Conservation (phyloP, 2,888 invertebrate species). For the Isotomurus palustris region DNA sequence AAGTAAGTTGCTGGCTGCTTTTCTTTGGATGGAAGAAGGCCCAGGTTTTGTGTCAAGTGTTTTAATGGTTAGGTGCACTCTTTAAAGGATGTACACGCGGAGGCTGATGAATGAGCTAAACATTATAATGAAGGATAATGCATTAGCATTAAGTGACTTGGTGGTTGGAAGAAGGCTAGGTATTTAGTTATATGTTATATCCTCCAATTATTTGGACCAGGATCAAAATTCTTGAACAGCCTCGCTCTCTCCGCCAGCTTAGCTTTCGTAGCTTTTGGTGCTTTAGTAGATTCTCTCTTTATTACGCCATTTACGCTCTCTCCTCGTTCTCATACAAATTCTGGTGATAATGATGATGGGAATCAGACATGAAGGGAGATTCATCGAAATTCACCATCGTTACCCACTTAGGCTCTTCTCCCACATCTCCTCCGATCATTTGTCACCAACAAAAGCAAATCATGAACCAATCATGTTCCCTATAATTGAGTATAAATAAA, state of each 20-base stretch:
- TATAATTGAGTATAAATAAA: too few relatives aligned
- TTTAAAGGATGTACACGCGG: not conserved
- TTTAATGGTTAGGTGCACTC: conserved; percentile 1
- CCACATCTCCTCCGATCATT: conserved; percentile 12
- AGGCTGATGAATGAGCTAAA: not conserved
- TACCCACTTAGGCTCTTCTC: conserved; percentile 17
- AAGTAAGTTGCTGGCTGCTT: too few relatives aligned
- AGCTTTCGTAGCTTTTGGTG: not conserved
- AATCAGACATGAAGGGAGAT: conserved; percentile 1
- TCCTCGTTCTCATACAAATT: conserved; percentile 14
- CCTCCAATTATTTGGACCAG: conserved; percentile 3
- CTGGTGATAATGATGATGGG: conserved; percentile 7
- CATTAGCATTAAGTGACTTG: not conserved
- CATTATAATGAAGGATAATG: conserved; percentile 4
- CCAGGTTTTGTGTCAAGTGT: conserved; percentile 6
- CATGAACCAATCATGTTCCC: conserved; percentile 29
- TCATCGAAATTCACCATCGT: conserved; percentile 20
- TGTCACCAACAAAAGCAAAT: conserved; percentile 34
- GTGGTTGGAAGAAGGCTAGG: not conserved
- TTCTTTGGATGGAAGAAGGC: too few relatives aligned
- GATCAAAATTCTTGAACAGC: not conserved
- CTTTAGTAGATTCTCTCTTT: not conserved
- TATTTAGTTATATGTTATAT: too few relatives aligned
- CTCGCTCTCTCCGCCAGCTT: not conserved
- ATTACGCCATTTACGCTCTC: too few relatives aligned